A percentile compares a stretch with the other conserved stretches of the same genome.
Conservation (phyloP, 2,888 invertebrate genomes). For the Heliconius erato region DNA sequence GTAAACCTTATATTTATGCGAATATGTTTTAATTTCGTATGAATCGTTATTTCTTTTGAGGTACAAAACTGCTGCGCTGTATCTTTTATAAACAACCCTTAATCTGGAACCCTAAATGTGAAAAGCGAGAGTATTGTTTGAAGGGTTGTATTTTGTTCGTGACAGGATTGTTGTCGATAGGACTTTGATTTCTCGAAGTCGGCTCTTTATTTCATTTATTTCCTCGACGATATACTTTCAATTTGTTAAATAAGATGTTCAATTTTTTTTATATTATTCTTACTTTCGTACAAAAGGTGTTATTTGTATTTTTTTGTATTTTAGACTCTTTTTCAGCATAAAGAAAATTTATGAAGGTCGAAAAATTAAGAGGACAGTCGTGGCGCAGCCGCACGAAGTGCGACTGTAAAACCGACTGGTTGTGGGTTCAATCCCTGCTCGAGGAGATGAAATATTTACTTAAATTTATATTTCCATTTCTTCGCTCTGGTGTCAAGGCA, state of each 20-base stretch:
- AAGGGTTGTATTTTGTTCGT: constrained; percentile 44
- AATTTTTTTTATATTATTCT: background rate
- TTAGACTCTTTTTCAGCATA: no score
- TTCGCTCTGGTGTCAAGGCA: no score
- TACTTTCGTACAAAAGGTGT: no score
- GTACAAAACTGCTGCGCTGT: constrained; percentile 17
- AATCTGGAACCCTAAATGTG: constrained; percentile 47
- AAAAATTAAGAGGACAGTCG: no score
- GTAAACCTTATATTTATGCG: constrained; percentile 21
- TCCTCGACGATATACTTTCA: constrained; percentile 13
- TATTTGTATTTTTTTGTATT: no score
- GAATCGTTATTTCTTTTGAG: constrained; percentile 16
- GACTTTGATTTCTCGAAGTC: constrained; percentile 29
- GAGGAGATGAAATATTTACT: no score
- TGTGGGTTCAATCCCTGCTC: no score
- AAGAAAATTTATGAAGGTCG: no score
- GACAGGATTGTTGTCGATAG: constrained; percentile 41
- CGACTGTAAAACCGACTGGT: no score
- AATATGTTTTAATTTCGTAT: constrained; percentile 7
- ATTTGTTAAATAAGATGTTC: constrained; percentile 15
- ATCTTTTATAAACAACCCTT: constrained; percentile 49
- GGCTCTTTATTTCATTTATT: constrained; percentile 27
- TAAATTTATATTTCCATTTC: no score
- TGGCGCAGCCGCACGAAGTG: no score
- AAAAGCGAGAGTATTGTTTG: constrained; percentile 49